Percentiles rank a stretch among this genome's conserved stretches.
phyloP scores from a whole-genome alignment of 1,140 invertebrate species.

The Alviniconcha marisindica region DNA sequence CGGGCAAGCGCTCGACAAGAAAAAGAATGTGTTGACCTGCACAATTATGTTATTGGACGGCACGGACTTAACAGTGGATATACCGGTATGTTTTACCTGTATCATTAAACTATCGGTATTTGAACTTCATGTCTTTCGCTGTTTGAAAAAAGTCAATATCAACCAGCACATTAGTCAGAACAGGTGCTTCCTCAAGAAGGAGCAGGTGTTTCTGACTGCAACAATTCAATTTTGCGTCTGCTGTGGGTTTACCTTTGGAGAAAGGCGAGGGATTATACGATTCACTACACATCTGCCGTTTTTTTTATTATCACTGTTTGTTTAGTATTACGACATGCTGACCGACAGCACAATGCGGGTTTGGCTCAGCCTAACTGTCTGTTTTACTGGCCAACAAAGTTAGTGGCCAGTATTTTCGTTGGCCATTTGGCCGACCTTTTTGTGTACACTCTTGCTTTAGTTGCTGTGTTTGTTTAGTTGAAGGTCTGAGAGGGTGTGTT shows the following conservation, averaged over 20 bases:
- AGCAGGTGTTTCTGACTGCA: not conserved
- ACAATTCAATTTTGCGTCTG: not conserved
- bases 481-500: too few species aligned
- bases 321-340: not conserved
- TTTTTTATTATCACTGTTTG: not conserved
- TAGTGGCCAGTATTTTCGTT: constrained; percentile 3
- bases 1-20: constrained; percentile 55
- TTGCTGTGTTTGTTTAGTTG: too few species aligned
- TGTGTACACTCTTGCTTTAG: too few species aligned
- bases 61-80: constrained; percentile 68
- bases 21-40: constrained; percentile 71
- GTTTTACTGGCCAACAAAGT: not conserved
- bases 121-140: too few species aligned
- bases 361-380: constrained; percentile 8
- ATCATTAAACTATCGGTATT: too few species aligned
- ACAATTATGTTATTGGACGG: constrained; percentile 72
- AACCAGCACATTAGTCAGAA: too few species aligned
- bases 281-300: not conserved
- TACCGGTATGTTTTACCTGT: constrained; percentile 72
- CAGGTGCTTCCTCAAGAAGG: not conserved
- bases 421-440: not conserved
- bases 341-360: not conserved
- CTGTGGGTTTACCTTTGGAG: not conserved
- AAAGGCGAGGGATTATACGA: not conserved
- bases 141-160: too few species aligned